phyloP scores from a whole-genome alignment of 2,113 vertebrate species.

The Hucho hucho region DNA sequence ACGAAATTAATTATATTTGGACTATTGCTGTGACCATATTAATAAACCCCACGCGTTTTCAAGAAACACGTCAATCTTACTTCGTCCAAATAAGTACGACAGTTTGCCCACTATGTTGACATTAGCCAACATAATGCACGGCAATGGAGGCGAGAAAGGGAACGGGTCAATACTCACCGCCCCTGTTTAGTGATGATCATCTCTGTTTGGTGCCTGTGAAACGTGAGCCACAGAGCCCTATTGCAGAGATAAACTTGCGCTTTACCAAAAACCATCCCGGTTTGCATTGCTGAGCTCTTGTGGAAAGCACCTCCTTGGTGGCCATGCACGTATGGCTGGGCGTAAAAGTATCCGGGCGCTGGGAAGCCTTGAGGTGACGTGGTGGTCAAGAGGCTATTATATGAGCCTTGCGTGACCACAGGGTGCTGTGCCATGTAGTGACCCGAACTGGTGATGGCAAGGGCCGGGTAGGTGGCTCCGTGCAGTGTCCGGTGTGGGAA shows the following conservation, averaged over 20 bases:
- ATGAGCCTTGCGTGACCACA: conserved; percentile 83
- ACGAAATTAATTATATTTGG: not conserved
- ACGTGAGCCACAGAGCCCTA: conserved; percentile 85
- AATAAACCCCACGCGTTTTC: too few relatives aligned
- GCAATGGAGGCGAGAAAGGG: too few relatives aligned
- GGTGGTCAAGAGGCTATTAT: conserved; percentile 83
- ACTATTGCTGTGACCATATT: not conserved
- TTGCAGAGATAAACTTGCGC: conserved; percentile 88
- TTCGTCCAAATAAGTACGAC: too few relatives aligned
- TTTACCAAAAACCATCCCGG: conserved; percentile 81
- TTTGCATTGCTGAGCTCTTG: conserved; percentile 80
- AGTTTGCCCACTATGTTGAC: too few relatives aligned
- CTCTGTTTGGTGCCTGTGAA: conserved; percentile 85
- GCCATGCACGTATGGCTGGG: conserved; percentile 82
- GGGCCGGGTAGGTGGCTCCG: conserved; percentile 81
- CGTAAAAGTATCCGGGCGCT: conserved; percentile 80
- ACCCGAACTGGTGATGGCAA: conserved; percentile 82
- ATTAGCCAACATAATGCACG: too few relatives aligned
- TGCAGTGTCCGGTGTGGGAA: conserved; percentile 84
- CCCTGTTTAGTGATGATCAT: conserved; percentile 89
- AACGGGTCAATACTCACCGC: conserved; percentile 68
- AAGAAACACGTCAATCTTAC: too few relatives aligned
- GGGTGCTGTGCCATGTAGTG: conserved; percentile 86
- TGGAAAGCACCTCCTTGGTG: conserved; percentile 84
- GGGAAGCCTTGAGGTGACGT: conserved; percentile 83